These are phyloP conservation scores for Netelia melanura DNA, from an alignment of 2,888 invertebrate genomes.

Conservation along the genomic window DNA sequence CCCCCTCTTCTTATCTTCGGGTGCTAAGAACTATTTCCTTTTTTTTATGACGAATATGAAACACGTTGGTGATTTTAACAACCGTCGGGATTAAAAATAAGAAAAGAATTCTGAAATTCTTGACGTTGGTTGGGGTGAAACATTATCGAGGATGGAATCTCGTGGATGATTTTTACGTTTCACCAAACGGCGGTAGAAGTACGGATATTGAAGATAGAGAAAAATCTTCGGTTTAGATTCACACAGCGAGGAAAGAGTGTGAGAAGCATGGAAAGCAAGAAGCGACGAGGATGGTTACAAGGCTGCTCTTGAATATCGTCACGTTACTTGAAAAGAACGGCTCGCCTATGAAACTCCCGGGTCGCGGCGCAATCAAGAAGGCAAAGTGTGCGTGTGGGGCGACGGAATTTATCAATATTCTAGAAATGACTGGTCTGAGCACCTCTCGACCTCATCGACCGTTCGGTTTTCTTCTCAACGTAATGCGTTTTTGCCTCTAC, in stretches of 20 bases:
- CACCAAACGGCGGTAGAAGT: too few species aligned
- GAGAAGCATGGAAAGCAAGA: background rate
- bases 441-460: constrained; percentile 21
- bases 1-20: background rate
- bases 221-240: too few species aligned
- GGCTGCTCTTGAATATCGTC: constrained; percentile 26
- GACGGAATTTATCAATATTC: constrained; percentile 79
- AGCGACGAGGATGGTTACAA: background rate
- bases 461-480: constrained; percentile 5
- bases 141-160: too few species aligned
- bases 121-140: too few species aligned
- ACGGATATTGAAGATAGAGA: too few species aligned
- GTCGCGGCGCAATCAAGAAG: constrained; percentile 47
- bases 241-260: background rate
- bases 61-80: too few species aligned
- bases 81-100: too few species aligned
- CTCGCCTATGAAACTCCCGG: background rate
- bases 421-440: constrained; percentile 63
- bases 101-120: too few species aligned
- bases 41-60: too few species aligned
- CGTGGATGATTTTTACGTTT: too few species aligned
- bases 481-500: background rate
- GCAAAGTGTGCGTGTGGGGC: constrained; percentile 26
- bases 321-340: background rate
- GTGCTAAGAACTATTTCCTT: too few species aligned